A percentile compares a stretch with the other conserved stretches of the same genome.
Conservation (phyloP, 2,888 invertebrate species). For the Pristionchus entomophagus region DNA sequence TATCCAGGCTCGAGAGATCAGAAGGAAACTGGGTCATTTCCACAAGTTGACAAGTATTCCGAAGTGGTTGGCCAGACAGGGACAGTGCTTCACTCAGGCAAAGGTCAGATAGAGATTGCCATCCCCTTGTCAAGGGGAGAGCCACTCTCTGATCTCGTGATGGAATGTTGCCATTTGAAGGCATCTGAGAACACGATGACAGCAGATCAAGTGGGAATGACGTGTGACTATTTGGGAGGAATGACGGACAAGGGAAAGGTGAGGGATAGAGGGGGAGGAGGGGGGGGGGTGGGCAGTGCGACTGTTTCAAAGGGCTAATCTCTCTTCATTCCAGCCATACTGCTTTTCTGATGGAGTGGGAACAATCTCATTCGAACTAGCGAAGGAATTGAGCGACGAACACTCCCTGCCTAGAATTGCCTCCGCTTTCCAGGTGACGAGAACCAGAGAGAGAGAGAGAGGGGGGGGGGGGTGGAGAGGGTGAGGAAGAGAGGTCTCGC, state of each 20-base stretch:
- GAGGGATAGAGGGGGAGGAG: not conserved
- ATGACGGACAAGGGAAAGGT: slow-evolving; percentile 20
- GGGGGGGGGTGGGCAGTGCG: no score
- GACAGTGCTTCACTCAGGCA: slow-evolving; percentile 76
- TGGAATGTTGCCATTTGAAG: not conserved
- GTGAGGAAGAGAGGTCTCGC: no score
- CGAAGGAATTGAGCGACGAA: not conserved
- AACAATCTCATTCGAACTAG: slow-evolving; percentile 46
- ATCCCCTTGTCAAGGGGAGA: not conserved
- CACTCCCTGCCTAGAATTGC: not conserved
- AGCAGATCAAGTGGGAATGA: not conserved
- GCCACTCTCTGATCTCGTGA: no score
- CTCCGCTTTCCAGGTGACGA: slow-evolving; percentile 31
- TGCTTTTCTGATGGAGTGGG: slow-evolving; percentile 61
- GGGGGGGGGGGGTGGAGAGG: no score
- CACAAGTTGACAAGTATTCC: slow-evolving; percentile 69
- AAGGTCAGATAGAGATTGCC: slow-evolving; percentile 42
- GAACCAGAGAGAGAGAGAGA: no score
- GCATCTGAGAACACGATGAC: not conserved
- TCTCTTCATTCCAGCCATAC: slow-evolving; percentile 20
- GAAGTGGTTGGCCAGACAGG: slow-evolving; percentile 76
- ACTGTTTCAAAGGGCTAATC: no score
- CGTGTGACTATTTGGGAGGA: slow-evolving; percentile 6
- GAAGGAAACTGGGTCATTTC: slow-evolving; percentile 59
- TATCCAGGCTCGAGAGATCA: slow-evolving; percentile 50